Conservation (phyloP, 1,140 invertebrate species). For the Sitobion miscanthi region DNA sequence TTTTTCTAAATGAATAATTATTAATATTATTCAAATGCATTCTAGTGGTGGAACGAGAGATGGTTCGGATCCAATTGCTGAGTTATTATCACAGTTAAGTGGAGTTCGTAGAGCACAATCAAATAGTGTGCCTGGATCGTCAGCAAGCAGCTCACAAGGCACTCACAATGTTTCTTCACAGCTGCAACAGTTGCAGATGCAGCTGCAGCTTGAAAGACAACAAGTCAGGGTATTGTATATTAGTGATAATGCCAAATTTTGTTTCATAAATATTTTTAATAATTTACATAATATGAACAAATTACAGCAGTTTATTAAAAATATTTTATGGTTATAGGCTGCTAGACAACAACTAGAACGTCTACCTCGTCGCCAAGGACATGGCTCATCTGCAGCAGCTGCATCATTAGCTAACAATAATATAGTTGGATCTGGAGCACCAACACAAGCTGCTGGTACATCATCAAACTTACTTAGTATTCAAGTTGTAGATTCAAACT, state of each 20-base stretch:
- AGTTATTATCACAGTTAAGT: constrained; percentile 89
- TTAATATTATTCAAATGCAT: constrained; percentile 53
- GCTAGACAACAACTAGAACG: constrained; percentile 85
- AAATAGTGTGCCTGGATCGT: constrained; percentile 63
- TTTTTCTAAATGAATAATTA: not conserved
- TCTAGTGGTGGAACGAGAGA: constrained; percentile 85
- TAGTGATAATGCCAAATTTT: not conserved
- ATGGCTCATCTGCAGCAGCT: constrained; percentile 63
- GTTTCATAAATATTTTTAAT: not conserved
- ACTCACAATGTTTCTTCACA: constrained; percentile 71
- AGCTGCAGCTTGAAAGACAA: constrained; percentile 84
- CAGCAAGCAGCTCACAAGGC: constrained; percentile 62
- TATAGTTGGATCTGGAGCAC: constrained; percentile 44
- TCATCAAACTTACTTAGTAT: constrained; percentile 48
- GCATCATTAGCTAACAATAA: constrained; percentile 55
- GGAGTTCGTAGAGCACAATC: constrained; percentile 74
- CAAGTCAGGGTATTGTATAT: constrained; percentile 72
- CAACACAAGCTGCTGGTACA: constrained; percentile 39
- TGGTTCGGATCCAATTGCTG: constrained; percentile 92
- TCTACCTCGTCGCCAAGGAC: constrained; percentile 78
- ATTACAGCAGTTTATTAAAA: not conserved
- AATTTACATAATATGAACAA: not conserved
- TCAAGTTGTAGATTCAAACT: constrained; percentile 48
- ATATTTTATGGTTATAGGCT: constrained; percentile 64
- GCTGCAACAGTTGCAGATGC: constrained; percentile 88